Conservation (phyloP, 2,113 vertebrate genomes). For the Jacana jacana region DNA sequence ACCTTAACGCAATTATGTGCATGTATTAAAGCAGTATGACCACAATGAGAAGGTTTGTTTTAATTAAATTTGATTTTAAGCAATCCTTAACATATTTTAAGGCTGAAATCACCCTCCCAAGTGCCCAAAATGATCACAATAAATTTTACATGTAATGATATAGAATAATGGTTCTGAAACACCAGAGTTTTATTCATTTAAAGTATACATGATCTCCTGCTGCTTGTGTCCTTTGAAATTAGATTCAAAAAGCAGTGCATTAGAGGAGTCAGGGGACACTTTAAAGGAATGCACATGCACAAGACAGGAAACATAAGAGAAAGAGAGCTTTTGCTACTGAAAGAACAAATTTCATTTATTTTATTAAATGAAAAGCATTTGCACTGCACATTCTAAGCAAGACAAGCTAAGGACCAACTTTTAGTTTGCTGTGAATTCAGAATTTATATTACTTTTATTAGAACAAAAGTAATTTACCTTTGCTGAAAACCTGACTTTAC, state of each 20-base stretch:
- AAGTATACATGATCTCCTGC: neutral
- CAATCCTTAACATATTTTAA: neutral
- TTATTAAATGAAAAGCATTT: neutral
- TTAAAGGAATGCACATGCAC: neutral
- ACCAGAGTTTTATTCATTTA: neutral
- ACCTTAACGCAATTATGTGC: neutral
- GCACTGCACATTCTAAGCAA: neutral
- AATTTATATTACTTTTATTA: neutral
- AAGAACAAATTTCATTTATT: neutral
- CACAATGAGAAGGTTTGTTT: neutral
- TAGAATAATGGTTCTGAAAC: neutral
- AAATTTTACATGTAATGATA: neutral
- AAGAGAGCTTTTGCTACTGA: neutral
- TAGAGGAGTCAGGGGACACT: neutral
- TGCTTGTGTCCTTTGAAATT: neutral
- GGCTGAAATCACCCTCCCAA: neutral
- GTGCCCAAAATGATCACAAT: neutral
- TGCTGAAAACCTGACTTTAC: neutral
- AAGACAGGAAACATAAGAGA: neutral
- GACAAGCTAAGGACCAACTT: neutral
- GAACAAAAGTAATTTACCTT: neutral
- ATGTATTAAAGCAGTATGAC: neutral
- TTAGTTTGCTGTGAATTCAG: neutral
- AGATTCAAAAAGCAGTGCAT: neutral
- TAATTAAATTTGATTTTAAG: neutral